Evolutionary conservation across 1,140 invertebrate species (phyloP).

Genomic region (Belonocnema kinseyi): DNA sequence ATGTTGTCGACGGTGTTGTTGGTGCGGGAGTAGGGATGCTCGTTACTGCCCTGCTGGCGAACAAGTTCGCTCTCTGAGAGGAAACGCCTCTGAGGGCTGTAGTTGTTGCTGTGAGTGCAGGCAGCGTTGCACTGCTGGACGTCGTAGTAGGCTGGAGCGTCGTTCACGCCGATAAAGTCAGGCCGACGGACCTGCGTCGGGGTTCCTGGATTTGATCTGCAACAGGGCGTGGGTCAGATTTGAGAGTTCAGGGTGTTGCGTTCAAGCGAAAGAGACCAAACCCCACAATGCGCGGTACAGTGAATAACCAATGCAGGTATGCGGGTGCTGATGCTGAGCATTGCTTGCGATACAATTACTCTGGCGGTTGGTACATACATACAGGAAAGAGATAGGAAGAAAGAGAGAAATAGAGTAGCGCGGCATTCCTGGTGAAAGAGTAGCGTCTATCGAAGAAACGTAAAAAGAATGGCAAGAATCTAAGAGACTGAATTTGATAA

Average conservation of each 20-base stretch:
- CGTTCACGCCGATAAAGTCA: slow-evolving; percentile 87
- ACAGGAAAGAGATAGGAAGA: slow-evolving; percentile 44
- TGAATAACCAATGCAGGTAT: slow-evolving; percentile 58
- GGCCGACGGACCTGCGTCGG: slow-evolving; percentile 90
- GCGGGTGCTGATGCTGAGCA: slow-evolving; percentile 72
- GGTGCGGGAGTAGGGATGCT: slow-evolving; percentile 74
- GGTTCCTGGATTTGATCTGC: slow-evolving; percentile 91
- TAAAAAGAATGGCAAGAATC: slow-evolving; percentile 51
- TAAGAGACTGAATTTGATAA: slow-evolving; percentile 38
- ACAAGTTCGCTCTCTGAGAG: slow-evolving; percentile 90
- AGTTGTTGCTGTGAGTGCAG: slow-evolving; percentile 63
- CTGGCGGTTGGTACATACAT: slow-evolving; percentile 67
- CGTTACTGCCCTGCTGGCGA: slow-evolving; percentile 81
- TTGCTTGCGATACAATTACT: slow-evolving; percentile 73
- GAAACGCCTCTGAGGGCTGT: slow-evolving; percentile 88
- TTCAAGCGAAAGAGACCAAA: slow-evolving; percentile 48
- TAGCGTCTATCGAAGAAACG: slow-evolving; percentile 56
- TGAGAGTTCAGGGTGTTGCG: background rate
- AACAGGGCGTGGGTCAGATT: slow-evolving; percentile 48
- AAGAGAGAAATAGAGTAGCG: slow-evolving; percentile 50
- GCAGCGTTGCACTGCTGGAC: slow-evolving; percentile 56
- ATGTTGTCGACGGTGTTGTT: slow-evolving; percentile 79
- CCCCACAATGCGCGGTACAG: slow-evolving; percentile 61
- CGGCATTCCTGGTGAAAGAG: slow-evolving; percentile 50
- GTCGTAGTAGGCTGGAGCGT: slow-evolving; percentile 76